phyloP scores from a whole-genome alignment of 2,113 vertebrate species.

The Syrmaticus mikado region DNA sequence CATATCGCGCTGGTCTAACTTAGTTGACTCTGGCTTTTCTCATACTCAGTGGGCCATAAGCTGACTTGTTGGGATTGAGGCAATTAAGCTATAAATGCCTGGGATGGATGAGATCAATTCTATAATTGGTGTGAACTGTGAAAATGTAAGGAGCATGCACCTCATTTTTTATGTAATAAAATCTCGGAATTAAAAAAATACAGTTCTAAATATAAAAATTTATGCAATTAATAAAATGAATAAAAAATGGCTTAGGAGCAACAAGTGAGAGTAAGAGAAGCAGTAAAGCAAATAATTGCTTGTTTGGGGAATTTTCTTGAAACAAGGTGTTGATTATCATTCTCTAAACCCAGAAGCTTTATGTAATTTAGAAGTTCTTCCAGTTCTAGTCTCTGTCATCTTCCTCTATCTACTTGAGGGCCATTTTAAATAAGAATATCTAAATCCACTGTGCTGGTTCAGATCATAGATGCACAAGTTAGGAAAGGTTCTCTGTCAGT shows the following conservation, averaged over 20 bases:
- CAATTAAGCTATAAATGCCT: neutral
- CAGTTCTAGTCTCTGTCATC: neutral
- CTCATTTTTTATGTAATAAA: neutral
- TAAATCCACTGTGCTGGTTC: neutral
- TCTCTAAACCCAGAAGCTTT: conserved; percentile 23
- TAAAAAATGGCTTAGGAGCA: neutral
- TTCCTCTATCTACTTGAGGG: neutral
- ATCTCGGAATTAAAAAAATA: neutral
- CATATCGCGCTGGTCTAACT: neutral
- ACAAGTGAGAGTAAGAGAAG: neutral
- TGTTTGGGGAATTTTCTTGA: neutral
- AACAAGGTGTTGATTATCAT: conserved; percentile 1
- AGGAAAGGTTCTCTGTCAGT: neutral
- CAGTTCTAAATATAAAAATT: neutral
- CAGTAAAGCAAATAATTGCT: neutral
- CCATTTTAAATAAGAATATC: conserved; percentile 14
- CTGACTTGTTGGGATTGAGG: neutral
- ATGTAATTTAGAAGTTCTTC: conserved; percentile 32
- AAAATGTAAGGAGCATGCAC: neutral
- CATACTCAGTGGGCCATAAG: neutral
- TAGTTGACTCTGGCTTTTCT: neutral
- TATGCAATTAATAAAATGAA: neutral
- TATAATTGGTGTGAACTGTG: neutral
- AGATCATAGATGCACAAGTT: neutral
- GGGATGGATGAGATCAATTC: neutral